A percentile compares a stretch with the other conserved stretches of the same genome.
phyloP scores from a whole-genome alignment of 53 echinoderm and acorn worm genomes.

The Arbacia lixula region DNA sequence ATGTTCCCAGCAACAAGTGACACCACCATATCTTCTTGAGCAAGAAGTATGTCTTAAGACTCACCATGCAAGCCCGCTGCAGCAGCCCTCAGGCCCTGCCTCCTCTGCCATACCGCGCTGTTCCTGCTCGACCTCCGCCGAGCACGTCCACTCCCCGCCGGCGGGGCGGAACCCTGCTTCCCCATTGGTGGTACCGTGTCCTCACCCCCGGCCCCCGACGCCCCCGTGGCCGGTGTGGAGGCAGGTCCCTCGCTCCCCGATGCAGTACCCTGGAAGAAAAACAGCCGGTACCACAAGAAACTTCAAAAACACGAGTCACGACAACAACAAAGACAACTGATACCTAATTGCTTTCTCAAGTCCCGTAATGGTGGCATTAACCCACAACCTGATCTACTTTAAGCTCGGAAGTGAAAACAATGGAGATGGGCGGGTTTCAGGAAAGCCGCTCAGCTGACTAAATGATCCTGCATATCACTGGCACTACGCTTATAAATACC shows the following conservation, averaged over 20 bases:
- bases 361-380: too few relatives aligned
- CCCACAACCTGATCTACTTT: too few relatives aligned
- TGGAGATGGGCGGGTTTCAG: too few relatives aligned
- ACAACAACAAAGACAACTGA: too few relatives aligned
- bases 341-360: too few relatives aligned
- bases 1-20: background rate
- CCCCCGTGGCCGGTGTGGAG: background rate
- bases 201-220: background rate
- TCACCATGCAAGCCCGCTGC: constrained; percentile 44
- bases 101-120: constrained; percentile 45
- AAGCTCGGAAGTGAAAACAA: too few relatives aligned
- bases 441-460: too few relatives aligned
- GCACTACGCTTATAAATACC: too few relatives aligned
- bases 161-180: constrained; percentile 33
- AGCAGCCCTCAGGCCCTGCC: constrained; percentile 40
- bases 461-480: too few relatives aligned
- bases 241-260: background rate
- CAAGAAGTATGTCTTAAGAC: too few relatives aligned
- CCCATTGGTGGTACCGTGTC: constrained; percentile 44
- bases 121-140: constrained; percentile 11
- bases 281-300: too few relatives aligned
- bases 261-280: constrained; percentile 18
- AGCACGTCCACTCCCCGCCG: background rate
- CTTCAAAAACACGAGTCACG: too few relatives aligned
- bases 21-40: background rate